Evolutionary conservation across 2,888 invertebrate species (phyloP), one percentile per base, ranked within the genome.

Genomic region (Apodemia hepburni): DNA sequence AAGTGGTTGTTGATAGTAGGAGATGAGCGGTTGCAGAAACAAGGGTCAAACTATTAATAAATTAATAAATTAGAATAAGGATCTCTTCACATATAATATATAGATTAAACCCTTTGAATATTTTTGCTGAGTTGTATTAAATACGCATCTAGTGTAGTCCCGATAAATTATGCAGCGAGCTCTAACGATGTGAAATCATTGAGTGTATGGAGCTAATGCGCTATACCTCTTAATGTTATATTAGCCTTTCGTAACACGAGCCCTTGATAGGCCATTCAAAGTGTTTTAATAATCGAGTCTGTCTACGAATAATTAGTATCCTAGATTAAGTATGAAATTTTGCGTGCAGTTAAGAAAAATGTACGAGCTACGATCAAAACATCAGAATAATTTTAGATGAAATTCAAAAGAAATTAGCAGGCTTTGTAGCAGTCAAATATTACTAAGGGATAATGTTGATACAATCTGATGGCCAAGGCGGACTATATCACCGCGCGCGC

Each of bases 191-290:
- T 64, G 65, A 69, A 67, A 69, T 67, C 66, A 68, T 70, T 66
- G 69, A 70, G 70, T 66, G 70, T 68, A 69, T 69, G 70, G 65
- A 66, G 68, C 70, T 66, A 68, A 68, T 70, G 70, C 69, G 69
- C 69, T 66, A 66, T 68, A 66, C 66, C 71, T 65, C 70, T 70
- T 66, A 62, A 68, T 64, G 63, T 64, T 66, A 68, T 69, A 68
- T 69, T 69, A 69, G 69, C 69, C 69, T 68, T 69, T 69, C 66
- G 66, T 66, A 58, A 64, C 64, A 65, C 66, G 69, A 59, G 64
- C 69, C 62, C 68, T 68, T 66, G 62, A 68, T 64, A 64, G 63
- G 63, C 61, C 62, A 62, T 68, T 66, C 65, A 68, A 61, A 64
- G 61, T 67, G 68, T 65, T 67, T 69, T 67, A 68, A 68, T 68